Conservation (phyloP, 1,140 invertebrate species). For the Trissolcus basalis region DNA sequence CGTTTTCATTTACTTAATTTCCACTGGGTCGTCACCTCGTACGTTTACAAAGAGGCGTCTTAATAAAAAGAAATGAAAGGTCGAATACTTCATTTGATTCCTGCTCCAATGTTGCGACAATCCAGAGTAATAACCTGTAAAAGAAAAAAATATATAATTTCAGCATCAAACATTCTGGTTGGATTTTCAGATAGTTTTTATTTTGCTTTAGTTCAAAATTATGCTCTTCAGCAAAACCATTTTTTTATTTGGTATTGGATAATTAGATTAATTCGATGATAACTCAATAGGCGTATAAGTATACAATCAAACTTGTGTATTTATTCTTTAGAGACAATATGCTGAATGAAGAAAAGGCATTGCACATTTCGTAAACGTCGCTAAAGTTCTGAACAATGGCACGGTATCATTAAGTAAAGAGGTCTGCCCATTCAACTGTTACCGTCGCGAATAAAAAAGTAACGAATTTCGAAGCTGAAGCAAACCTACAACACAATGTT, state of each 20-base stretch:
- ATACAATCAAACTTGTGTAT: not conserved
- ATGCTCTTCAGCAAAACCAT: too few relatives aligned
- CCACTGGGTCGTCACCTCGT: constrained; percentile 52
- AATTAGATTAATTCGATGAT: too few relatives aligned
- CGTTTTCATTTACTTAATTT: constrained; percentile 62
- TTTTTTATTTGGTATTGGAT: too few relatives aligned
- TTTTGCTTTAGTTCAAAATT: too few relatives aligned
- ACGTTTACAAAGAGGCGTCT: constrained; percentile 35
- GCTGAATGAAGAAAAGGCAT: not conserved
- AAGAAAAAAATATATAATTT: too few relatives aligned
- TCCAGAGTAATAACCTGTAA: not conserved
- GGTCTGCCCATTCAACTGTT: constrained; percentile 40
- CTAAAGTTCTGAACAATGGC: constrained; percentile 26
- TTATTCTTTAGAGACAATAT: not conserved
- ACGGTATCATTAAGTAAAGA: constrained; percentile 38
- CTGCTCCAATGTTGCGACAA: constrained; percentile 17
- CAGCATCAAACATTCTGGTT: too few relatives aligned
- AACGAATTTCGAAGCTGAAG: constrained; percentile 24
- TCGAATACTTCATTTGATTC: constrained; percentile 53
- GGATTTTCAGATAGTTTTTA: too few relatives aligned
- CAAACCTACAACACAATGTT: constrained; percentile 43
- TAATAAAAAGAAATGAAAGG: constrained; percentile 57
- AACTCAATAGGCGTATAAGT: too few relatives aligned
- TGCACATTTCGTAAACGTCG: constrained; percentile 28
- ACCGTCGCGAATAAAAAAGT: constrained; percentile 35